Conservation (phyloP, 2,797 vertebrate species). For the Todus mexicanus region DNA sequence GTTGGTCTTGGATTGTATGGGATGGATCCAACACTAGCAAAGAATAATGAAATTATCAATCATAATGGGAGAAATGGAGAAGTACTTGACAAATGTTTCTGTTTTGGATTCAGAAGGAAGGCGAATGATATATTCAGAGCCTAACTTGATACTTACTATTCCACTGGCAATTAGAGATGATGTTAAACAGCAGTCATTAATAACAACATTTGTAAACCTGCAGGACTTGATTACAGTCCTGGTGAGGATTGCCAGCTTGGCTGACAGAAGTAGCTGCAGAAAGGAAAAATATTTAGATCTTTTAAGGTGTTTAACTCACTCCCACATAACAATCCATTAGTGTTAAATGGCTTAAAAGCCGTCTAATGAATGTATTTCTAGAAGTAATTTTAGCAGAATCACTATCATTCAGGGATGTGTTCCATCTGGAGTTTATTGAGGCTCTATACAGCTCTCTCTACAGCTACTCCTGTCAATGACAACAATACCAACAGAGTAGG, state of each 20-base stretch:
- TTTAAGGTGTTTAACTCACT: background rate
- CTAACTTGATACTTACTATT: slow-evolving; percentile 11
- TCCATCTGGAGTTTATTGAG: background rate
- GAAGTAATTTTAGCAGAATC: slow-evolving; percentile 13
- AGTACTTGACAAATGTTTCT: slow-evolving; percentile 15
- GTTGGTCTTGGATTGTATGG: background rate
- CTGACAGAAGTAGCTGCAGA: slow-evolving; percentile 25
- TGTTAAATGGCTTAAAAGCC: slow-evolving; percentile 31
- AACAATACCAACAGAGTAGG: background rate
- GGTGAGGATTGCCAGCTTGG: slow-evolving; percentile 31
- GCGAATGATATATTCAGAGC: background rate
- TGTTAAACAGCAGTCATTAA: slow-evolving; percentile 34
- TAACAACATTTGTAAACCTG: slow-evolving; percentile 11
- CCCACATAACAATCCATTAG: slow-evolving; percentile 5
- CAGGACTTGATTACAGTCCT: slow-evolving; percentile 18
- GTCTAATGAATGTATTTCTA: background rate
- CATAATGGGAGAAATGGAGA: background rate
- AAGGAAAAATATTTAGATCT: slow-evolving; percentile 46
- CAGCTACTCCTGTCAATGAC: background rate
- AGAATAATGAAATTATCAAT: background rate
- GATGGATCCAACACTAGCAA: background rate
- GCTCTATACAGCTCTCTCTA: background rate
- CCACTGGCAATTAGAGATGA: slow-evolving; percentile 2
- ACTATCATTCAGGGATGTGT: background rate
- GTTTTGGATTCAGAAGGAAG: slow-evolving; percentile 20